Conservation (phyloP, 2,888 invertebrate species). For the Resseliella maxima region DNA sequence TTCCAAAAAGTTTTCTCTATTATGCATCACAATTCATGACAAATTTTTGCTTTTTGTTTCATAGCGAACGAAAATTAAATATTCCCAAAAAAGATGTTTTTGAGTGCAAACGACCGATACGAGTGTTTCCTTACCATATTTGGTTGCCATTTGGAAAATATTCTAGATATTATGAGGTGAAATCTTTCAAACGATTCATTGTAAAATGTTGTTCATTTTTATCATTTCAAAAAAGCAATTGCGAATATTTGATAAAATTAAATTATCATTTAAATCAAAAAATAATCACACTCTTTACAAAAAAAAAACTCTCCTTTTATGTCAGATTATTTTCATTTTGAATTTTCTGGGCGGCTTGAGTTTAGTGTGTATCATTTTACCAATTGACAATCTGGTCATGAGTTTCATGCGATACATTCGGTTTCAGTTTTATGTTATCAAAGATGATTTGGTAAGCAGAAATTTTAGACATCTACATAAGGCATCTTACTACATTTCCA, state of each 20-base stretch:
- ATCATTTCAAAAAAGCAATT: too few species aligned
- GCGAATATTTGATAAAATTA: too few species aligned
- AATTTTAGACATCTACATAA: too few species aligned
- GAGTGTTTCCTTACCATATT: slow-evolving; percentile 37
- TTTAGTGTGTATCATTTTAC: slow-evolving; percentile 37
- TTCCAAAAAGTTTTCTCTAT: too few species aligned
- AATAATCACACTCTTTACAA: too few species aligned
- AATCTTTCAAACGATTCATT: neutral
- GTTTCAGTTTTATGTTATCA: slow-evolving; percentile 46
- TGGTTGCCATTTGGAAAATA: slow-evolving; percentile 54
- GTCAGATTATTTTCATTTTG: slow-evolving; percentile 37
- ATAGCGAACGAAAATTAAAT: neutral
- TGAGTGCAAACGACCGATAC: slow-evolving; percentile 12
- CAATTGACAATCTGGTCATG: slow-evolving; percentile 54
- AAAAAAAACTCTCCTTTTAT: neutral
- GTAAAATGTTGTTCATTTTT: neutral
- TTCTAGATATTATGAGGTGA: neutral
- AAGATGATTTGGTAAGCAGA: slow-evolving; percentile 52
- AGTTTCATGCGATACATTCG: slow-evolving; percentile 52
- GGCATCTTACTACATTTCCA: too few species aligned
- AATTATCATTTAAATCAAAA: too few species aligned
- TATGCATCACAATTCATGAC: too few species aligned
- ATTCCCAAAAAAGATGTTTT: neutral
- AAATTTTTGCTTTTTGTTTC: too few species aligned
- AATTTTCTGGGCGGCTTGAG: slow-evolving; percentile 35